A percentile compares a stretch with the other conserved stretches of the same genome.
Evolutionary conservation across 1,140 invertebrate genomes (phyloP).

Genomic region (Chironomus striatipennis): DNA sequence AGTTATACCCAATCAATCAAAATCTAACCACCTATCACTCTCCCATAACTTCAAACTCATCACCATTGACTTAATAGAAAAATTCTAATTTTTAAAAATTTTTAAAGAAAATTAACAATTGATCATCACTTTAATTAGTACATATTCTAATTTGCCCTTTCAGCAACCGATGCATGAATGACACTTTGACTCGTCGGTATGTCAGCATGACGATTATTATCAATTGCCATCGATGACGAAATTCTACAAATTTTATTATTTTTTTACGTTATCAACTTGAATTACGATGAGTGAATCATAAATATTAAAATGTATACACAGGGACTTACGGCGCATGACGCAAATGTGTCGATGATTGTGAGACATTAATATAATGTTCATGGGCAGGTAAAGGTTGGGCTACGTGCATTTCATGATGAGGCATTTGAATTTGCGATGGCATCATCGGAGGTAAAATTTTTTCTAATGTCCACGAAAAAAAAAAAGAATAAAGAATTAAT

Average conservation of each 20-base stretch:
- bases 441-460: slow-evolving; percentile 25
- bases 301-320: neutral
- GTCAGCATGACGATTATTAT: slow-evolving; percentile 18
- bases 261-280: neutral
- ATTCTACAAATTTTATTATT: neutral
- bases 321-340: slow-evolving; percentile 24
- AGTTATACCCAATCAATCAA: too few species aligned
- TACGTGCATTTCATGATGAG: slow-evolving; percentile 25
- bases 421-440: slow-evolving; percentile 25
- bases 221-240: neutral
- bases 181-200: slow-evolving; percentile 6
- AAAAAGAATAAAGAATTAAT: neutral
- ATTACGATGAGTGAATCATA: neutral
- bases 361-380: slow-evolving; percentile 29
- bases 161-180: neutral
- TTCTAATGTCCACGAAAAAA: slow-evolving; percentile 13
- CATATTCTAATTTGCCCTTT: neutral
- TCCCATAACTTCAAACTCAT: too few species aligned
- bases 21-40: too few species aligned
- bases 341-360: slow-evolving; percentile 37
- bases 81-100: neutral
- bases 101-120: too few species aligned
- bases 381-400: slow-evolving; percentile 20
- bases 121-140: neutral
- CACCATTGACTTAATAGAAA: too few species aligned